Evolutionary conservation across 37 sponge, comb jelly and placozoan species (phyloP), one percentile per base, ranked within the genome.

Genomic region (Mnemiopsis leidyi): DNA sequence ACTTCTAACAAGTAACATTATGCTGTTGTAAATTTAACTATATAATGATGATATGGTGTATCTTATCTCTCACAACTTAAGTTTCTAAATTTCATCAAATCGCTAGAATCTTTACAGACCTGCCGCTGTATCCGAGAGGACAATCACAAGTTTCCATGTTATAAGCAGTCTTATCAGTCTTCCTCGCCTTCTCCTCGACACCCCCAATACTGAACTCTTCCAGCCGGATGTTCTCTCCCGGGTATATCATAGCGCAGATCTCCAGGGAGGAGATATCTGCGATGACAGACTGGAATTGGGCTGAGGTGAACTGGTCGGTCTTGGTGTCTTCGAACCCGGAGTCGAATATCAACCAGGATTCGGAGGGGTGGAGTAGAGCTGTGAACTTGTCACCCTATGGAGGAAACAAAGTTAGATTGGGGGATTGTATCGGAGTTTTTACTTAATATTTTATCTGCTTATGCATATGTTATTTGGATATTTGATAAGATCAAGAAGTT

Each of bases 121-220:
- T 85, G 90, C 97, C 97, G 24, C 93, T 39, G 93, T 95, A 97
- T 83, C 94, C 94, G 0, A 73, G 7, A 3, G 94, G 94, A 94
- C 94, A 92, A 30, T 93, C 94, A 36, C 97, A 96, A 9, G 36
- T n/a, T 37, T 93, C 93, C 34, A 93, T 85, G 26, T 85, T 85
- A 29, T 40, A 40, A 1, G 90, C 90, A 25, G 90, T 85, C 29
- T 33, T 40, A 21, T 40, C 61, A 0, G 0, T 25, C 40, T 61
- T 38, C 0, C 61, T 2, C 20, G 3, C 26, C 90, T 85, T 85
- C 36, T 30, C 1, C 90, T 16, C 35, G 3, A 40, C 90, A 40
- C 61, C 90, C 23, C 90, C 90, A 38, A 85, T 39, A 85, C 90
- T 85, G 90, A 85, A 85, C 7, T 38, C 79, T 36, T 77, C 79